Percentiles rank a stretch among this genome's conserved stretches.
phyloP scores from a whole-genome alignment of 2,113 vertebrate species.

The Raja brachyura region DNA sequence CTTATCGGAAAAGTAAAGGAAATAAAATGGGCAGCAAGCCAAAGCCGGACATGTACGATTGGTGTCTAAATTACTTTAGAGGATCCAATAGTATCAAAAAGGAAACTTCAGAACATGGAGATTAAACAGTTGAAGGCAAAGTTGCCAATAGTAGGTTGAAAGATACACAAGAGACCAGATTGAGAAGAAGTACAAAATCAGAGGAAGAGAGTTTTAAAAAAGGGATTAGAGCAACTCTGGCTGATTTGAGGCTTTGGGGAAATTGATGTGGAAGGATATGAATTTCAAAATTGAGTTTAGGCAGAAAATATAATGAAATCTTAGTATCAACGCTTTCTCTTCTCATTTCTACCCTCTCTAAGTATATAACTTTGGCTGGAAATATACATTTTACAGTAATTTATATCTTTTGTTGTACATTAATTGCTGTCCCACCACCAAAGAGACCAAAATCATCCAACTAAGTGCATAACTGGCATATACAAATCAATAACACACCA shows the following conservation, averaged over 20 bases:
- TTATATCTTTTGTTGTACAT: not conserved
- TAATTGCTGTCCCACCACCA: not conserved
- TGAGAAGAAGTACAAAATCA: not conserved
- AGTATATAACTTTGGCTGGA: not conserved
- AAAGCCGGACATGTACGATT: too few species aligned
- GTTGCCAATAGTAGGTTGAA: not conserved
- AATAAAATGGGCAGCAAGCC: too few species aligned
- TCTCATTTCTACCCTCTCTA: not conserved
- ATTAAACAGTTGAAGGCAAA: not conserved
- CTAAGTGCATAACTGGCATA: not conserved
- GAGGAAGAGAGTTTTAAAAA: not conserved
- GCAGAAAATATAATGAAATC: not conserved
- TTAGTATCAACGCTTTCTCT: not conserved
- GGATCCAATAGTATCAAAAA: not conserved
- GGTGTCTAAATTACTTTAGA: too few species aligned
- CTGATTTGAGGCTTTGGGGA: not conserved
- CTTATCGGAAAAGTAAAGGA: too few species aligned
- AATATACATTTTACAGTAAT: too few species aligned
- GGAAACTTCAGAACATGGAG: not conserved
- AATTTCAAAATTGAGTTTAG: not conserved
- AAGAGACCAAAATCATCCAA: not conserved
- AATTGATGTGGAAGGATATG: not conserved
- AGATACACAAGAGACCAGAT: not conserved
- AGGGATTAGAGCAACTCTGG: not conserved
- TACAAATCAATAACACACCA: not conserved